Conservation (phyloP, 2,113 vertebrate species). For the Neotoma lepida region DNA sequence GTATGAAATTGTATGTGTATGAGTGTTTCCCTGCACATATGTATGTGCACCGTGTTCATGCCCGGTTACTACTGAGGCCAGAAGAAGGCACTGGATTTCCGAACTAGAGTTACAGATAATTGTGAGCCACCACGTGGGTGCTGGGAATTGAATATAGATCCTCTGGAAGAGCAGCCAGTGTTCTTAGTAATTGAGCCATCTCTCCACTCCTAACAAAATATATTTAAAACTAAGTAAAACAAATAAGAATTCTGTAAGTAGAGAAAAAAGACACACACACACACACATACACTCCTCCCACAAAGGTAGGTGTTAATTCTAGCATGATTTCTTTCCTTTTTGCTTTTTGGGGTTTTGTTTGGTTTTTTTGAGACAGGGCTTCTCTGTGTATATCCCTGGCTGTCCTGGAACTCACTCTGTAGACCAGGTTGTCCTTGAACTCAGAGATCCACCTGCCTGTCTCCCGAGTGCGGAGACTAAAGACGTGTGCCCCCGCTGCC, state of each 20-base stretch:
- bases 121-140: neutral
- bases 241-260: slow-evolving; percentile 12
- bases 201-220: neutral
- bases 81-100: neutral
- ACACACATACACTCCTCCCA: neutral
- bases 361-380: neutral
- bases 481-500: neutral
- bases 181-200: neutral
- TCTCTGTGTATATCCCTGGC: neutral
- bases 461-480: neutral
- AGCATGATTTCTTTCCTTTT: neutral
- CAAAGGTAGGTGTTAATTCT: neutral
- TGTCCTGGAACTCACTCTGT: neutral
- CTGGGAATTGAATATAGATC: neutral
- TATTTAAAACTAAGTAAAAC: neutral
- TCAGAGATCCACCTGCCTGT: neutral
- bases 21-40: neutral
- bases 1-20: neutral
- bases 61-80: neutral
- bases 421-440: neutral
- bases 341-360: neutral
- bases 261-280: neutral
- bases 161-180: neutral
- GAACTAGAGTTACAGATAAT: neutral
- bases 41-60: neutral